Conservation (phyloP, 37 sponge, comb jelly and placozoan species). For the Chondrosia reniformis region DNA sequence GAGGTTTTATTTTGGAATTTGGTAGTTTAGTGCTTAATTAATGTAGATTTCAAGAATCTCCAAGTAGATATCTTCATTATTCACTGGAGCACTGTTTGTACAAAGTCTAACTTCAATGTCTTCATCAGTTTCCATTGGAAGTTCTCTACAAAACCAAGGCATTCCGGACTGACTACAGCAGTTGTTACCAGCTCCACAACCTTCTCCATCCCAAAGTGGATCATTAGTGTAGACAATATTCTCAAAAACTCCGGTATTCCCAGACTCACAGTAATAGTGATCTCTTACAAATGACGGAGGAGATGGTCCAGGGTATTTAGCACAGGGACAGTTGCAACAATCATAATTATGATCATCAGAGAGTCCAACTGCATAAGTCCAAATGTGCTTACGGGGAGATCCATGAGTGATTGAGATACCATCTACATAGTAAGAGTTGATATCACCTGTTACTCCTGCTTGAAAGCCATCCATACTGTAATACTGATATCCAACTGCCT, state of each 20-base stretch:
- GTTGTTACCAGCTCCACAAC: conserved; percentile 7
- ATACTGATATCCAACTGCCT: conserved; percentile 9
- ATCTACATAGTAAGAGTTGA: conserved; percentile 1
- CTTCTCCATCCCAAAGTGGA: conserved; percentile 14
- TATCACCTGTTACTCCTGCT: not conserved
- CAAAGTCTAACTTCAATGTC: not conserved
- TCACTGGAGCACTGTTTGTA: not conserved
- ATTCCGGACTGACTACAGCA: not conserved
- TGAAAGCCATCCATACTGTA: not conserved
- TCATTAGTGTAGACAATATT: not conserved
- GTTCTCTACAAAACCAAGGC: conserved; percentile 5
- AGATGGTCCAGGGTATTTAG: not conserved
- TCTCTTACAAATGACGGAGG: conserved; percentile 14
- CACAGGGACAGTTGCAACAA: conserved; percentile 1
- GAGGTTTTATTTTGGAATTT: not conserved
- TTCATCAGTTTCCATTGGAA: not conserved
- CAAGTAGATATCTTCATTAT: conserved; percentile 1
- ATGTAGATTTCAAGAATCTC: conserved; percentile 7
- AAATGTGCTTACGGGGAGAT: conserved; percentile 1
- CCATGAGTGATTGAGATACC: conserved; percentile 11
- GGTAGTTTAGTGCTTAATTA: not conserved
- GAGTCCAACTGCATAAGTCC: conserved; percentile 12
- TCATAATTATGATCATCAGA: not conserved
- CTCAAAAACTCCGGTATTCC: too few relatives aligned
- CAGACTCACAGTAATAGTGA: conserved; percentile 11